Base-by-base conservation (phyloP, 2,797 vertebrate genomes). In the Onychomys arenicola region DNA sequence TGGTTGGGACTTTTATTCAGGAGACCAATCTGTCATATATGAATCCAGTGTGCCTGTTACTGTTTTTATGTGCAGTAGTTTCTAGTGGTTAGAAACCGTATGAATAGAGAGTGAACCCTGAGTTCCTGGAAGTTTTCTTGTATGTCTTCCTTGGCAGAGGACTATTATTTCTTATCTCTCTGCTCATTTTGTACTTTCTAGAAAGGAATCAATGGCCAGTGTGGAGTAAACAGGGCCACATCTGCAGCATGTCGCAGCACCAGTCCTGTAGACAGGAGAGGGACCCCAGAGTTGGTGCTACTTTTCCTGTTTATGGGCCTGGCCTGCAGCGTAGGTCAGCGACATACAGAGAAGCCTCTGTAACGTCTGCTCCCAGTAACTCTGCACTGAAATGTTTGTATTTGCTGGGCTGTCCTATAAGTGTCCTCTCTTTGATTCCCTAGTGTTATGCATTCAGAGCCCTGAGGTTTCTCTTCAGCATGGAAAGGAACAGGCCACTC, bases 371-470 rank as follows among this genome's bases (percentile, higher is more conserved):
- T 61, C 55, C 0, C 46, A 52, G 61, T 37, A 17, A n/a, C 80
- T 61, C 59, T 89, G 13, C n/a, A 49, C 69, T 73, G 63, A 46
- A 90, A 76, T 14, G 13, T 69, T 65, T 84, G 65, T 5, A 29
- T 89, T 76, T 69, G 59, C 46, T 17, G 46, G 76, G 52, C 37
- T 46, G 12, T 88, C 81, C 17, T 69, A 73, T 78, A 69, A 85
- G 61, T 94, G 32, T 87, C 43, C n/a, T 13, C 40, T 55, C 49
- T 67, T 93, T 93, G 83, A 2, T 96, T 87, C 94, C 82, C 84
- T 95, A 99, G 99, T 99, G 99, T 98, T 99, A 99, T 17, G 99
- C 99, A 0, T 99, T 99, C 97, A 99, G 99, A 98, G 98, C 99
- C 19, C 98, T 99, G 83, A 98, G 99, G 43, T 99, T 99, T 98